phyloP scores from a whole-genome alignment of 2,888 invertebrate genomes.

The Lasioglossum zephyrum region DNA sequence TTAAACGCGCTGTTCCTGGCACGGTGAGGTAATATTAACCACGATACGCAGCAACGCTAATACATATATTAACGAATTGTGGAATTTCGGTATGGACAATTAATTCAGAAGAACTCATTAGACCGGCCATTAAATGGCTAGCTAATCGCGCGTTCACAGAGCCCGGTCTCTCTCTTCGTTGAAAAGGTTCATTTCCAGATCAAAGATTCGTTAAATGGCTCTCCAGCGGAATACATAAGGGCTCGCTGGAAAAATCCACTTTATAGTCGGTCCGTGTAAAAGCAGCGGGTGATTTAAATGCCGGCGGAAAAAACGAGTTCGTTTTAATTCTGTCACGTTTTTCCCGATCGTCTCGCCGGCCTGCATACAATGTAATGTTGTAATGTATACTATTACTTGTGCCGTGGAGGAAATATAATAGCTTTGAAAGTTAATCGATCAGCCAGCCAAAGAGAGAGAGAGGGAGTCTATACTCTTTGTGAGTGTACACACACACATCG shows the following conservation, averaged over 20 bases:
- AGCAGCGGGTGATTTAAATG: constrained; percentile 22
- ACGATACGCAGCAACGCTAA: background rate
- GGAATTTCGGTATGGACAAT: background rate
- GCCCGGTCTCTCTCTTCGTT: background rate
- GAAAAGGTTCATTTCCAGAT: background rate
- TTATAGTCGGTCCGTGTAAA: constrained; percentile 12
- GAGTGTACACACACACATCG: background rate
- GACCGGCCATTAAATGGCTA: background rate
- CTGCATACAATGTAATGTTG: background rate
- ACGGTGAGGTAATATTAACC: background rate
- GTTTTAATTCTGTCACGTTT: constrained; percentile 1
- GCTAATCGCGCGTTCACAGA: background rate
- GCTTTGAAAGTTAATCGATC: constrained; percentile 38
- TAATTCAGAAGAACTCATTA: background rate
- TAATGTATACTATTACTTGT: constrained; percentile 1
- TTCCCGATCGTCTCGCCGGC: background rate
- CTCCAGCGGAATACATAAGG: background rate
- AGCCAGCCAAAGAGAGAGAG: background rate
- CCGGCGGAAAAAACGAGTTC: background rate
- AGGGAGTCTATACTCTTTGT: background rate
- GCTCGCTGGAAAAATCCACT: background rate
- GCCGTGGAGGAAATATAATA: background rate
- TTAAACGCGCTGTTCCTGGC: background rate
- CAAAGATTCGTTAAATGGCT: background rate
- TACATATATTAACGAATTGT: background rate